phyloP scores from a whole-genome alignment of 2,797 vertebrate genomes.

The Lithobates sylvaticus region DNA sequence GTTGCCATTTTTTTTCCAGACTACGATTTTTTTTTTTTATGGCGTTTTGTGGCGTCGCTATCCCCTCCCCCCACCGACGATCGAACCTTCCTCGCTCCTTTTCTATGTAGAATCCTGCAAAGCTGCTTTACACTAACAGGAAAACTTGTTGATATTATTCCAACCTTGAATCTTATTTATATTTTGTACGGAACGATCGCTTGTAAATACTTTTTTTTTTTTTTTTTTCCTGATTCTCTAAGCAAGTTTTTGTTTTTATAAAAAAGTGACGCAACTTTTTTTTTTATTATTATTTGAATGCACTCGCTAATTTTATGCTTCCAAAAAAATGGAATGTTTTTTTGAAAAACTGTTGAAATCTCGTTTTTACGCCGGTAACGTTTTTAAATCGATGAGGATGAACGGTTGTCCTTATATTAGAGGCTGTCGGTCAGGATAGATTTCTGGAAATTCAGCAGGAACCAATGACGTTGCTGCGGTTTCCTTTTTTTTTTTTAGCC shows the following conservation, averaged over 20 bases:
- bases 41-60: background rate
- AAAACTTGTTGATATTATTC: background rate
- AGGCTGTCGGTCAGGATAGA: too few relatives aligned
- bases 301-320: background rate
- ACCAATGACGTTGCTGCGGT: too few relatives aligned
- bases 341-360: background rate
- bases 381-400: too few relatives aligned
- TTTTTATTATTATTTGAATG: background rate
- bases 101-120: background rate
- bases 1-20: too few relatives aligned
- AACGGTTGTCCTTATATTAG: background rate
- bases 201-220: constrained; percentile 28
- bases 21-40: too few relatives aligned
- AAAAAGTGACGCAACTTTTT: too few relatives aligned
- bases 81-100: background rate
- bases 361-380: background rate
- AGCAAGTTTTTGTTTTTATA: background rate
- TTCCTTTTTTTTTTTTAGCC: too few relatives aligned
- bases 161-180: constrained; percentile 37
- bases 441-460: too few relatives aligned
- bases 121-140: constrained; percentile 36
- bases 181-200: constrained; percentile 23
- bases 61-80: too few relatives aligned
- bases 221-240: background rate
- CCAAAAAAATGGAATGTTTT: too few relatives aligned